Evolutionary conservation across 2,113 vertebrate genomes (phyloP), one percentile per base, ranked within the genome.

Genomic region (Elephantulus edwardii): DNA sequence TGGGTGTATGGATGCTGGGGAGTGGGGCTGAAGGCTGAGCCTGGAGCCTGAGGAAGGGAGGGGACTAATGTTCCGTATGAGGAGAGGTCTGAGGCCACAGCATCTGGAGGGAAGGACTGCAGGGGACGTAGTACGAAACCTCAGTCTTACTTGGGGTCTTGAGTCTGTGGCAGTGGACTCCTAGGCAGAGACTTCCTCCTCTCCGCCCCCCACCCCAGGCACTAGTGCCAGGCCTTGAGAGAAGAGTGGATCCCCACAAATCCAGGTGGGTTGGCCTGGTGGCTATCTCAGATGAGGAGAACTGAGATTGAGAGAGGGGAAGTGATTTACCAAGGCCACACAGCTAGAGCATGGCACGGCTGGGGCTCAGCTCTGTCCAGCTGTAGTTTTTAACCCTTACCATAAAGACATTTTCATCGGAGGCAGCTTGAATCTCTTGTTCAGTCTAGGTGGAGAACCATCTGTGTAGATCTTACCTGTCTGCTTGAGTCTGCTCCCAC

Each of bases 231-330:
- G 76, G 20, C 33, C 8, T 9, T 35, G 52, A 8, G 54, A 26
- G 33, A 30, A 62, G 58, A 33, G 28, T 2, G n/a, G 26, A 35
- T 5, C 10, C 33, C 54, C n/a, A n/a, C 1, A 6, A 3, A 6
- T 38, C 22, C 54, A 13, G 0, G 0, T n/a, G 74, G 3, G 50
- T 40, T 5, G 24, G 50, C 17, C 16, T 1, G 6, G 13, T 68
- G 13, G 2, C 33, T 1, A 26, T 28, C 14, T 12, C 50, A 54
- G 16, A 44, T 1, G 13, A 46, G 78, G 70, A 33, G 24, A 35
- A 22, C 76, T 14, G 79, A 58, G 66, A 40, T 68, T 48, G 20
- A 13, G 82, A 35, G 8, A 48, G 52, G 30, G 46, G 44, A 40
- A 7, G 30, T 0, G 5, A 30, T 12, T 38, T 6, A 1, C 14